Percentiles rank a stretch among this genome's conserved stretches.
Evolutionary conservation across 2,113 vertebrate species (phyloP).

Genomic region (Oryzias celebensis): DNA sequence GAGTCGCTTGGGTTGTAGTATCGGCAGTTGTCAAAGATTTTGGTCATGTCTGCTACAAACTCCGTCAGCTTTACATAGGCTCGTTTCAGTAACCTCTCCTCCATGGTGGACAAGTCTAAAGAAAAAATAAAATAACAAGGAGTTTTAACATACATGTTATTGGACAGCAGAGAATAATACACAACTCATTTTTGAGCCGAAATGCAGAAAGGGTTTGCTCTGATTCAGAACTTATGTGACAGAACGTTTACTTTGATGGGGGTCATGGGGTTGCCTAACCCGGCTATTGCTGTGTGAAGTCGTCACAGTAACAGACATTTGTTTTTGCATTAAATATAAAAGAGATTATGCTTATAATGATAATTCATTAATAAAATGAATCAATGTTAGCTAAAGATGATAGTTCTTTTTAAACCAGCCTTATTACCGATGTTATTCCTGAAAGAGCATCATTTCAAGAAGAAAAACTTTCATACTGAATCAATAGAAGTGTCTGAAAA

Average conservation of each 20-base stretch:
- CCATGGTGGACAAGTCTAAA: slow-evolving; percentile 96
- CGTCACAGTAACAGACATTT: too few species aligned
- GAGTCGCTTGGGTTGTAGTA: slow-evolving; percentile 99
- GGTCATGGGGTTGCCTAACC: too few species aligned
- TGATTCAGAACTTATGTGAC: too few species aligned
- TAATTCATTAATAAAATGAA: too few species aligned
- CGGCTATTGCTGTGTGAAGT: too few species aligned
- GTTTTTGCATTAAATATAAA: too few species aligned
- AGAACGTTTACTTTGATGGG: too few species aligned
- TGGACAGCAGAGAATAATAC: not conserved
- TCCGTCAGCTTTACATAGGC: slow-evolving; percentile 96
- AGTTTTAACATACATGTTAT: not conserved
- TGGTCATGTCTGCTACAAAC: slow-evolving; percentile 99
- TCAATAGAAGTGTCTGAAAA: slow-evolving; percentile 1
- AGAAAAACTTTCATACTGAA: not conserved
- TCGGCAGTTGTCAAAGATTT: slow-evolving; percentile 99
- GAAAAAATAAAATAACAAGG: not conserved
- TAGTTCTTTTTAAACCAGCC: too few species aligned
- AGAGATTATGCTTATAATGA: too few species aligned
- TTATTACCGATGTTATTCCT: not conserved
- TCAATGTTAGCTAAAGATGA: too few species aligned
- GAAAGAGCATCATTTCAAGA: slow-evolving; percentile 38
- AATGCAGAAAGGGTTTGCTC: too few species aligned
- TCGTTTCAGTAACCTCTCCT: slow-evolving; percentile 91
- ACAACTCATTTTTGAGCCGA: too few species aligned